Conservation (phyloP, 2,113 vertebrate species). For the Tachuris rubrigastra region DNA sequence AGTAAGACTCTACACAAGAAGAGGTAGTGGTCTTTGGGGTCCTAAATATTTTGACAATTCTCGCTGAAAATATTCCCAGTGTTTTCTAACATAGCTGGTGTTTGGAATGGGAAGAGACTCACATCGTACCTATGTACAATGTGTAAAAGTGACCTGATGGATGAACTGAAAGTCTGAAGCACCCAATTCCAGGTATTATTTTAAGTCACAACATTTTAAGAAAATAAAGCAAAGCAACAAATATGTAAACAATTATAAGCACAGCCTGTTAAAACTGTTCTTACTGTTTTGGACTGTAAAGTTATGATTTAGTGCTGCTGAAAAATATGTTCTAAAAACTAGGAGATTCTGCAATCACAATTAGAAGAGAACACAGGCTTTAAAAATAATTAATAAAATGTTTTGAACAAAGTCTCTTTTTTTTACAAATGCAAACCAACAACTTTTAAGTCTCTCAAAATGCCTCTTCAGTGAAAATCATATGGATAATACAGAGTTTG, state of each 20-base stretch:
- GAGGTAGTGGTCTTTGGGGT: not conserved
- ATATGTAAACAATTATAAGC: not conserved
- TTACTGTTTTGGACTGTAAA: not conserved
- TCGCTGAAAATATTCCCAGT: not conserved
- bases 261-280: not conserved
- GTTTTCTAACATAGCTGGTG: not conserved
- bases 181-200: not conserved
- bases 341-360: not conserved
- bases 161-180: not conserved
- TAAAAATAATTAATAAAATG: not conserved
- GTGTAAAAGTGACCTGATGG: not conserved
- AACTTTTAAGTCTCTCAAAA: not conserved
- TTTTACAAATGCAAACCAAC: not conserved
- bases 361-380: not conserved
- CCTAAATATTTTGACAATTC: not conserved
- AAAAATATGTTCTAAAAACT: not conserved
- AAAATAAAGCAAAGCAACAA: not conserved
- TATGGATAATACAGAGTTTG: not conserved
- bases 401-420: not conserved
- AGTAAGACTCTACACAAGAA: not conserved
- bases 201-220: not conserved
- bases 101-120: accelerated
- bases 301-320: not conserved
- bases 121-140: not conserved
- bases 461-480: not conserved